Percentiles rank a stretch among this genome's conserved stretches.
These are phyloP conservation scores for Dromius quadrimaculatus DNA, from an alignment of 2,888 invertebrate genomes.

Conservation along the genomic window DNA sequence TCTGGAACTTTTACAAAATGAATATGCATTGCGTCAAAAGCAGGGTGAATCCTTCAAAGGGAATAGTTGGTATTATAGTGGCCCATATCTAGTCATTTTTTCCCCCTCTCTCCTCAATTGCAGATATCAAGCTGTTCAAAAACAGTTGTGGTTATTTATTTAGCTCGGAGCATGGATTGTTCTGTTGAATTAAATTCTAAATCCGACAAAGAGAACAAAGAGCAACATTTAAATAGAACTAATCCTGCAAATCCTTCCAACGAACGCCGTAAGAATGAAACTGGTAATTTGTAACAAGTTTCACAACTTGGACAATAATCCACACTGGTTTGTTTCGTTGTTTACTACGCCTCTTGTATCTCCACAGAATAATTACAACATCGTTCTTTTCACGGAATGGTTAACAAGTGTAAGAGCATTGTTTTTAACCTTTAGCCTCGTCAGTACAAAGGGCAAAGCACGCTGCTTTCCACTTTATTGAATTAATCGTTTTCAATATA, in stretches of 20 bases:
- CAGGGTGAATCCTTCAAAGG: too few species aligned
- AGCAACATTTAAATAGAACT: constrained; percentile 46
- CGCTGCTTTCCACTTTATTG: too few species aligned
- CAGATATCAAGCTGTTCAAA: constrained; percentile 43
- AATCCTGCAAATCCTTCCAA: constrained; percentile 43
- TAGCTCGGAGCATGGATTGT: constrained; percentile 32
- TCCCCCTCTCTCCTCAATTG: not conserved
- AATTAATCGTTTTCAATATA: too few species aligned
- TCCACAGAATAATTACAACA: constrained; percentile 1
- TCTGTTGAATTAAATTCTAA: constrained; percentile 45
- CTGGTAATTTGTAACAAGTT: constrained; percentile 31
- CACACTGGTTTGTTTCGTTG: constrained; percentile 28
- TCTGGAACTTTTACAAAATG: not conserved
- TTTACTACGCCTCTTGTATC: constrained; percentile 2
- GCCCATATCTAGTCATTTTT: too few species aligned
- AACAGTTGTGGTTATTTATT: constrained; percentile 45
- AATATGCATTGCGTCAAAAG: constrained; percentile 46
- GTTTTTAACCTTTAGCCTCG: constrained; percentile 15
- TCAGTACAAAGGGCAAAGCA: too few species aligned
- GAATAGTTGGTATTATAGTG: too few species aligned
- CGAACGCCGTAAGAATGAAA: constrained; percentile 36
- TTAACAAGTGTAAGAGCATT: not conserved
- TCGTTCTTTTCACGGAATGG: not conserved
- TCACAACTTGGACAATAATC: constrained; percentile 22
- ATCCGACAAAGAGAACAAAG: constrained; percentile 44